Conservation (phyloP, 2,888 invertebrate genomes). For the Calliopum simillimum region DNA sequence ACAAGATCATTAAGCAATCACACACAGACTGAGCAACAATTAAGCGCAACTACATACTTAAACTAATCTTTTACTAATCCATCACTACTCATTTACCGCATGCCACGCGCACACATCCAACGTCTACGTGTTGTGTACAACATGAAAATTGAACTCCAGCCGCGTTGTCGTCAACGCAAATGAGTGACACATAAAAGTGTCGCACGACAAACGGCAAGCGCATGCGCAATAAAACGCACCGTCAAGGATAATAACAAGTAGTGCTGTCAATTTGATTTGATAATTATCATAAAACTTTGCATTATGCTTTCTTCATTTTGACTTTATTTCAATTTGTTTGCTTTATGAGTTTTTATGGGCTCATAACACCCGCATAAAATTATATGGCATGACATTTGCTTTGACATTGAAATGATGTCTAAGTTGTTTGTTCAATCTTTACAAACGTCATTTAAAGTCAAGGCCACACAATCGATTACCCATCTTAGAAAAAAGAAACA, state of each 20-base stretch:
- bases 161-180: slow-evolving; percentile 8
- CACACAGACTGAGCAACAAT: neutral
- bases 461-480: too few species aligned
- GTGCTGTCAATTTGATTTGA: slow-evolving; percentile 22
- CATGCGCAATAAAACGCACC: slow-evolving; percentile 7
- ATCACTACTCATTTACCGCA: slow-evolving; percentile 33
- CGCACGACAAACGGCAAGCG: slow-evolving; percentile 50
- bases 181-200: slow-evolving; percentile 26
- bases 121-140: neutral
- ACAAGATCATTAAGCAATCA: neutral
- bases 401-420: slow-evolving; percentile 33
- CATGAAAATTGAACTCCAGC: neutral
- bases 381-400: slow-evolving; percentile 41
- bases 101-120: slow-evolving; percentile 44
- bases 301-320: neutral
- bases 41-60: too few species aligned
- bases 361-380: slow-evolving; percentile 41
- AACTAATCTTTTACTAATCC: too few species aligned
- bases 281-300: slow-evolving; percentile 32
- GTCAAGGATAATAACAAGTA: neutral
- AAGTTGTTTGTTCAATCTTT: neutral
- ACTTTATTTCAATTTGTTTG: neutral
- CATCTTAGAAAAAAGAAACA: too few species aligned
- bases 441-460: slow-evolving; percentile 2
- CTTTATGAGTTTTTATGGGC: neutral